Percentiles rank a stretch among this genome's conserved stretches.
These are phyloP conservation scores for Pogona vitticeps DNA, from an alignment of 2,113 vertebrate genomes.

Conservation along the genomic window DNA sequence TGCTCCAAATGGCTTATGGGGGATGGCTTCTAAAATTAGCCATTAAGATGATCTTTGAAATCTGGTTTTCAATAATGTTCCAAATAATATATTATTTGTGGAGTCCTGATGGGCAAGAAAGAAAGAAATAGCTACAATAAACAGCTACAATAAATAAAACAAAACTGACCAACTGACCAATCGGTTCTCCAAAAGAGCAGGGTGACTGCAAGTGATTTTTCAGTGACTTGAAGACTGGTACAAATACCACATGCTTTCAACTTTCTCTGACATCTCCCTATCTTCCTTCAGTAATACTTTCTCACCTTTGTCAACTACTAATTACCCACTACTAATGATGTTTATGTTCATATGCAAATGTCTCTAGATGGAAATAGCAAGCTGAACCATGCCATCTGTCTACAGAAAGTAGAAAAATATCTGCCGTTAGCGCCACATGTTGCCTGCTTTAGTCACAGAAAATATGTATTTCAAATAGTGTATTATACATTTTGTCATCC, in stretches of 20 bases:
- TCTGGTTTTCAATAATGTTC: not conserved
- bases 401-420: constrained; percentile 62
- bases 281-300: constrained; percentile 4
- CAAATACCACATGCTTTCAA: not conserved
- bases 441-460: constrained; percentile 73
- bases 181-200: not conserved
- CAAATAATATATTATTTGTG: not conserved
- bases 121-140: no score
- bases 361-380: constrained; percentile 60
- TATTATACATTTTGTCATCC: constrained; percentile 64
- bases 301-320: constrained; percentile 16
- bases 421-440: constrained; percentile 69
- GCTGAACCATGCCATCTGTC: constrained; percentile 76
- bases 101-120: not conserved
- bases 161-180: no score
- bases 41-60: not conserved
- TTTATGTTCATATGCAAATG: constrained; percentile 84
- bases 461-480: constrained; percentile 72
- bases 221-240: constrained; percentile 59
- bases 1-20: no score
- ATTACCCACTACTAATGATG: constrained; percentile 79
- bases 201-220: constrained; percentile 65
- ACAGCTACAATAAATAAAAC: no score
- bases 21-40: no score
- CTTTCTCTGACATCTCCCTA: not conserved